These are phyloP conservation scores for Chaetophractus vellerosus DNA, from an alignment of 2,797 vertebrate genomes.

Conservation along the genomic window DNA sequence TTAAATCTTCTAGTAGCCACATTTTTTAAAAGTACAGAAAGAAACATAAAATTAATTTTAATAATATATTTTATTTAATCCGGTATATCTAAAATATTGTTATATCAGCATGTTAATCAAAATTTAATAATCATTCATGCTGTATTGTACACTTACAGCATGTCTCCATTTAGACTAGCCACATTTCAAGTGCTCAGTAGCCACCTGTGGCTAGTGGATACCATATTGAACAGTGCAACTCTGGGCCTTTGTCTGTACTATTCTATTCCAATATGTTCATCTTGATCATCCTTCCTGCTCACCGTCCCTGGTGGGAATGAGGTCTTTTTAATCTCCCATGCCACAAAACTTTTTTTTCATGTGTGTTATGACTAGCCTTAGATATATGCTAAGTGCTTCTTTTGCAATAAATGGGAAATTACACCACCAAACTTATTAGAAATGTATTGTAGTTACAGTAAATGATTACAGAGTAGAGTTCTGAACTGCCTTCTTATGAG, in stretches of 20 bases:
- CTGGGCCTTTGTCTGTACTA: background rate
- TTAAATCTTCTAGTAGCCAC: background rate
- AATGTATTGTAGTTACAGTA: background rate
- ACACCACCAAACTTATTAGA: background rate
- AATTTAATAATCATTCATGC: background rate
- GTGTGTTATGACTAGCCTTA: background rate
- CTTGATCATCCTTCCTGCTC: background rate
- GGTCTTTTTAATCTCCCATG: background rate
- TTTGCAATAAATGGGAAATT: background rate
- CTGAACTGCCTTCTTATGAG: slow-evolving; percentile 53
- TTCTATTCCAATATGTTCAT: background rate
- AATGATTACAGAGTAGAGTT: background rate
- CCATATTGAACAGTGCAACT: background rate
- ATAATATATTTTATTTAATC: background rate
- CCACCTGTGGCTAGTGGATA: background rate
- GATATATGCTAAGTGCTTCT: background rate
- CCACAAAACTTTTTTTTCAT: background rate
- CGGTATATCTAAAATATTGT: background rate
- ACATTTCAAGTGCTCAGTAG: background rate
- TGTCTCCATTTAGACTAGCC: background rate
- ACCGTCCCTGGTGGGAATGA: background rate
- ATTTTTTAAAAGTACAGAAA: background rate
- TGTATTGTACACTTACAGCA: background rate
- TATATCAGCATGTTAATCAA: slow-evolving; percentile 23
- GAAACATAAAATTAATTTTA: background rate